Conservation (phyloP, 2,113 vertebrate genomes). For the Tauraco erythrolophus region DNA sequence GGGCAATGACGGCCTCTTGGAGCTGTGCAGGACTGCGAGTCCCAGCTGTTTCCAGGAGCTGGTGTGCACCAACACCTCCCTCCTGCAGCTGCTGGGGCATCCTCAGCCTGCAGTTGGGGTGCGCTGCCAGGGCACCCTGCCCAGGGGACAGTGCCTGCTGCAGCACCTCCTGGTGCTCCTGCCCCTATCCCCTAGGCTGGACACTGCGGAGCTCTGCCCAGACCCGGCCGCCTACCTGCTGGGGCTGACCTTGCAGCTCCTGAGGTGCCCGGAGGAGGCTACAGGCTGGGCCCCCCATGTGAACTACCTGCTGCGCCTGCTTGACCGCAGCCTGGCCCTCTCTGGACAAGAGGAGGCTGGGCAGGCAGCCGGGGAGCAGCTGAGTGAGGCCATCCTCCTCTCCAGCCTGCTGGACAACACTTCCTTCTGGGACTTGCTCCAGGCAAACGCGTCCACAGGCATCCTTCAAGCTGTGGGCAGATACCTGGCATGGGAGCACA, state of each 20-base stretch:
- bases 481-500: conserved; percentile 81
- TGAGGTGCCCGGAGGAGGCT: conserved; percentile 77
- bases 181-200: conserved; percentile 78
- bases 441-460: conserved; percentile 78
- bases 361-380: conserved; percentile 73
- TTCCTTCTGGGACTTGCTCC: conserved; percentile 84
- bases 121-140: conserved; percentile 11
- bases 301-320: conserved; percentile 83
- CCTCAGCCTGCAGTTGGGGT: no score
- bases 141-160: conserved; percentile 79
- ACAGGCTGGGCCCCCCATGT: conserved; percentile 76
- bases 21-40: conserved; percentile 59
- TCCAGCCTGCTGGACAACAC: conserved; percentile 89
- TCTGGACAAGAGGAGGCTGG: conserved; percentile 78
- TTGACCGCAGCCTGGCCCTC: conserved; percentile 84
- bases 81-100: no score
- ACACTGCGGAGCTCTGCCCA: conserved; percentile 81
- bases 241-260: conserved; percentile 80
- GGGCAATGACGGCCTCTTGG: conserved; percentile 69
- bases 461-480: conserved; percentile 83
- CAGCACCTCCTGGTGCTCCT: conserved; percentile 85
- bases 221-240: conserved; percentile 79
- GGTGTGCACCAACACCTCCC: conserved; percentile 80
- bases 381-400: conserved; percentile 88
- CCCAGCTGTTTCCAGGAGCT: conserved; percentile 76